A percentile compares a stretch with the other conserved stretches of the same genome.
phyloP scores from a whole-genome alignment of 2,888 invertebrate genomes.

The Cristatella mucedo region DNA sequence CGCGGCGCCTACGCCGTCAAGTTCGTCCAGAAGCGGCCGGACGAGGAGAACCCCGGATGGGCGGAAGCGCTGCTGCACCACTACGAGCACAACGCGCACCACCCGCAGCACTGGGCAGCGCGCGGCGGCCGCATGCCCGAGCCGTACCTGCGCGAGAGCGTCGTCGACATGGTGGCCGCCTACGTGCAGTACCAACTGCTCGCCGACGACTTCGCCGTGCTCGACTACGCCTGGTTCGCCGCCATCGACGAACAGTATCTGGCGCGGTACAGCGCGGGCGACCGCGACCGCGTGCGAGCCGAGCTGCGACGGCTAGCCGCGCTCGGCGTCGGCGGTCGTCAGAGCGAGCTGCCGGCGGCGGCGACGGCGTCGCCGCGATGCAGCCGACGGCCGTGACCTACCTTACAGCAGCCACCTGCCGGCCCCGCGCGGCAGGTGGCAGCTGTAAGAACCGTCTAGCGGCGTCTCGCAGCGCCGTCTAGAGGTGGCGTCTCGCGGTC shows the following conservation, averaged over 20 bases:
- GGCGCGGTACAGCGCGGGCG: conserved; percentile 3
- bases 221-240: conserved; percentile 1
- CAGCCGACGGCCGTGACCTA: no score
- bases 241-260: conserved; percentile 3
- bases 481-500: no score
- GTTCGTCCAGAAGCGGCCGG: not conserved
- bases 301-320: conserved; percentile 2
- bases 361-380: no score
- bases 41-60: conserved; percentile 4
- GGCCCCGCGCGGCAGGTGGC: no score
- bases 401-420: no score
- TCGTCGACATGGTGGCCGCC: conserved; percentile 7
- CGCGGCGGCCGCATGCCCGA: conserved; percentile 1
- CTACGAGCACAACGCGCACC: conserved; percentile 6
- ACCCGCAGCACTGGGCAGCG: conserved; percentile 7
- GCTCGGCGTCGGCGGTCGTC: no score
- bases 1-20: conserved; percentile 1
- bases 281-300: not conserved
- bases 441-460: no score
- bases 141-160: conserved; percentile 2
- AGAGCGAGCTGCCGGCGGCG: no score
- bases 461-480: no score
- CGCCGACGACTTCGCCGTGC: not conserved
- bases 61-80: not conserved
- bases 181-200: not conserved